Percentiles rank a stretch among this genome's conserved stretches.
Conservation (phyloP, 2,797 vertebrate genomes). For the Acipenser ruthenus region DNA sequence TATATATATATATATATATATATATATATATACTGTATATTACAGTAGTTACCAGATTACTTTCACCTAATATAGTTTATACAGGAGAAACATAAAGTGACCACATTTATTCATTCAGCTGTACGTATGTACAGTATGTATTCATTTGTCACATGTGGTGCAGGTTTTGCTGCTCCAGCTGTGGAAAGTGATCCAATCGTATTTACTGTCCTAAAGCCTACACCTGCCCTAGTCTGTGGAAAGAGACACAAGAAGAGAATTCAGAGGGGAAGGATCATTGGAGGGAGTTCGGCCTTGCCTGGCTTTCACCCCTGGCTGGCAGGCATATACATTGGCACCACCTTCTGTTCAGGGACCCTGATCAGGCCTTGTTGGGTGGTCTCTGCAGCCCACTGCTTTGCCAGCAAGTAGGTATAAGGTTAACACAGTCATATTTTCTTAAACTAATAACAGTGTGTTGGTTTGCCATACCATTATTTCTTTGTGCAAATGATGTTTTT, state of each 20-base stretch:
- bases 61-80: too few species aligned
- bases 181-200: not conserved
- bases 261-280: conserved; percentile 68
- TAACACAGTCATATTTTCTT: conserved; percentile 22
- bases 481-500: too few species aligned
- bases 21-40: too few species aligned
- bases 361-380: conserved; percentile 85
- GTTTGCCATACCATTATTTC: too few species aligned
- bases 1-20: too few species aligned
- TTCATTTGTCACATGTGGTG: too few species aligned
- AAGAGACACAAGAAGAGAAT: conserved; percentile 71
- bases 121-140: too few species aligned
- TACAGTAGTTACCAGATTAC: too few species aligned
- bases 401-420: conserved; percentile 62
- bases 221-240: conserved; percentile 55
- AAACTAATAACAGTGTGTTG: not conserved
- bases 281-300: conserved; percentile 67
- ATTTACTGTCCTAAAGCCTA: not conserved
- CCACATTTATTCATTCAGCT: too few species aligned
- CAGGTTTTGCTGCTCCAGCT: too few species aligned
- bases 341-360: conserved; percentile 81
- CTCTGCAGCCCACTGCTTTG: conserved; percentile 88
- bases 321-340: conserved; percentile 72
- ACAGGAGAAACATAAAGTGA: too few species aligned
- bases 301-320: conserved; percentile 89